Percentiles rank a stretch among this genome's conserved stretches.
Evolutionary conservation across 2,113 vertebrate genomes (phyloP).

Genomic region (Lota lota): DNA sequence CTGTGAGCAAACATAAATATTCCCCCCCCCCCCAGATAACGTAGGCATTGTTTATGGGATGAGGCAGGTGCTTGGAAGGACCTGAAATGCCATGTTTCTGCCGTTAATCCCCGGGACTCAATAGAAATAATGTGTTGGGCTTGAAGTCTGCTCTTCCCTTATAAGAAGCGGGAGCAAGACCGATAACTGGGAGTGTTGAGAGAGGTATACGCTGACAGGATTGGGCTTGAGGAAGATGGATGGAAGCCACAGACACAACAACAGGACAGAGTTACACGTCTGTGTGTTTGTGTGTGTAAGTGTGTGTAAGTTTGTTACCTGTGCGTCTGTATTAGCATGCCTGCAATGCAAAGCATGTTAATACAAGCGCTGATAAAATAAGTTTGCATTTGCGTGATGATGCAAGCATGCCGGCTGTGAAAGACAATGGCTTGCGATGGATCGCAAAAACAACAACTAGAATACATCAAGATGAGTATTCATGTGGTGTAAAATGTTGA

Average conservation of each 20-base stretch:
- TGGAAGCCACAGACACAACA: background rate
- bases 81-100: constrained; percentile 61
- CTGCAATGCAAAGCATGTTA: too few species aligned
- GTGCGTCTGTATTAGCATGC: too few species aligned
- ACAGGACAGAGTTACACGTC: background rate
- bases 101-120: constrained; percentile 51
- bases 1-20: constrained; percentile 71
- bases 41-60: constrained; percentile 65
- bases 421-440: too few species aligned
- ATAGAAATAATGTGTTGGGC: constrained; percentile 49
- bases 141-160: constrained; percentile 38
- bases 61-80: constrained; percentile 64
- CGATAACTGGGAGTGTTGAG: constrained; percentile 15
- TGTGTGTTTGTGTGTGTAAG: too few species aligned
- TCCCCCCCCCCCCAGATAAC: constrained; percentile 34
- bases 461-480: constrained; percentile 14
- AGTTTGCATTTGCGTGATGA: too few species aligned
- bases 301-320: too few species aligned
- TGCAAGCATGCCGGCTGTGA: too few species aligned
- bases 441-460: background rate
- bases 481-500: constrained; percentile 18
- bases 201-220: background rate
- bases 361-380: too few species aligned
- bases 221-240: background rate
- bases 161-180: constrained; percentile 16